Percentiles rank a stretch among this genome's conserved stretches.
Evolutionary conservation across 2,797 vertebrate species (phyloP).

Genomic region (Mycteria americana): DNA sequence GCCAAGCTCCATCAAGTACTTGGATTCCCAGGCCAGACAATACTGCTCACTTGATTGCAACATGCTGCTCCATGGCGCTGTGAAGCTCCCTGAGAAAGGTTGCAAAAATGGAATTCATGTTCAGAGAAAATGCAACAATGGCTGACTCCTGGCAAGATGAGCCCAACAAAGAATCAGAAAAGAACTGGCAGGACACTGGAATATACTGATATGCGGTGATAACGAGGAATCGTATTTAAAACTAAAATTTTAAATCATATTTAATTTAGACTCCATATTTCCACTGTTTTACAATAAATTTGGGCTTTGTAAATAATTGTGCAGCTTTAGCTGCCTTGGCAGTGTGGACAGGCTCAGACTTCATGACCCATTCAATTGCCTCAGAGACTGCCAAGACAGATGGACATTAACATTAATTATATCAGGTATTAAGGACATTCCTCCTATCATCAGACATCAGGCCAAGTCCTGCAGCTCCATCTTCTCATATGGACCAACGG

Average conservation of each 20-base stretch:
- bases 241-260: background rate
- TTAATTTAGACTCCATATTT: background rate
- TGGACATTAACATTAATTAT: background rate
- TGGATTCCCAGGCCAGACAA: constrained; percentile 96
- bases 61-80: constrained; percentile 88
- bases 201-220: background rate
- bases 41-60: constrained; percentile 89
- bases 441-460: background rate
- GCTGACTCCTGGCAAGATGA: background rate
- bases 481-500: background rate
- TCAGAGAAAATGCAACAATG: background rate
- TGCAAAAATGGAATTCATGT: background rate
- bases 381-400: background rate
- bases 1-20: constrained; percentile 91
- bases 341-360: background rate
- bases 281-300: background rate
- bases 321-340: background rate
- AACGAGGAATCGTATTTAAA: background rate
- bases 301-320: background rate
- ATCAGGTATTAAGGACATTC: background rate
- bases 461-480: background rate
- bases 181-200: background rate
- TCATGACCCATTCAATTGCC: background rate
- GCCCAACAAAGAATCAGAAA: background rate
- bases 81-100: constrained; percentile 80